phyloP scores from a whole-genome alignment of 1,140 invertebrate species.

The Fopius arisanus region DNA sequence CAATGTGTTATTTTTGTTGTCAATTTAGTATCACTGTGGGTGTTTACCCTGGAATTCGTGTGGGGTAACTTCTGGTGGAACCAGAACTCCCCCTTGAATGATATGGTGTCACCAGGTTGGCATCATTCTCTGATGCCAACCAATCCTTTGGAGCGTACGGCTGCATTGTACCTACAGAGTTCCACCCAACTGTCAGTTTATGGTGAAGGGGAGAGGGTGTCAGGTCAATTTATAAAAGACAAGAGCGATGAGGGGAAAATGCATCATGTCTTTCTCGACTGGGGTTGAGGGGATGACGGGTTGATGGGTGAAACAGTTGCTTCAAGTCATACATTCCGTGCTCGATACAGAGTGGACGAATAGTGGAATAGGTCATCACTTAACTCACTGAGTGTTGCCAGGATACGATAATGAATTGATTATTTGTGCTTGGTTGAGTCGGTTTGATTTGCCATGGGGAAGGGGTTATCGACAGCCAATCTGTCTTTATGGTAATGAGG shows the following conservation, averaged over 20 bases:
- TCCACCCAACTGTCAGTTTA: not conserved
- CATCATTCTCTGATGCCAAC: not conserved
- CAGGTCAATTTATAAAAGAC: conserved; percentile 1
- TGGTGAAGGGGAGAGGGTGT: conserved; percentile 2
- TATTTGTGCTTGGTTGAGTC: conserved; percentile 5
- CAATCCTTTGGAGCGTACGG: not conserved
- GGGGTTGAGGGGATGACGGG: not conserved
- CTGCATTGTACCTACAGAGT: not conserved
- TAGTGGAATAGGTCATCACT: not conserved
- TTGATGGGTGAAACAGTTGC: not conserved
- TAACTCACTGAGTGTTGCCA: not conserved
- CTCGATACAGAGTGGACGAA: not conserved
- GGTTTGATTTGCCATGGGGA: not conserved
- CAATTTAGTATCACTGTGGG: conserved; percentile 9
- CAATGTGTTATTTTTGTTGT: not conserved
- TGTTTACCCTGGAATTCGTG: not conserved
- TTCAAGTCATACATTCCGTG: not conserved
- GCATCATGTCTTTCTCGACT: not conserved
- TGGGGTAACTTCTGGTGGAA: not conserved
- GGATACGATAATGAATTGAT: conserved; percentile 13
- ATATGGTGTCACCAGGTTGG: not conserved
- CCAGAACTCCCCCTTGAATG: not conserved
- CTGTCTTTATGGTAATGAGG: conserved; percentile 7
- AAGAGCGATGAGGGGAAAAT: not conserved
- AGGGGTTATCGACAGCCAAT: conserved; percentile 11